Conservation (phyloP, 2,113 vertebrate species). For the Herpailurus yagouaroundi region DNA sequence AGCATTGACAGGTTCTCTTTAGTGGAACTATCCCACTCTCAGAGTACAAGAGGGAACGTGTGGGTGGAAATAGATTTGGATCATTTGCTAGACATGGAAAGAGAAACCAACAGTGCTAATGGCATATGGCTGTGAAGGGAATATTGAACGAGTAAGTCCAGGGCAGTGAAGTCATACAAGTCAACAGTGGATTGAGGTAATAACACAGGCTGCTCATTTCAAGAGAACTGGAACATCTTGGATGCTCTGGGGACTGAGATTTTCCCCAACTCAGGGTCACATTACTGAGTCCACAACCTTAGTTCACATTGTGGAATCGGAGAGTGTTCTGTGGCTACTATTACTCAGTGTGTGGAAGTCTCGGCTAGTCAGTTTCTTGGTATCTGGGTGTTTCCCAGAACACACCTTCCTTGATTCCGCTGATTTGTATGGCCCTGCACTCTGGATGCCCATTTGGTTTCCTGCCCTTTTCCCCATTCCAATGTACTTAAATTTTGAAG, state of each 20-base stretch:
- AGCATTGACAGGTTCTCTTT: conserved; percentile 69
- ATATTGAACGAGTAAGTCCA: conserved; percentile 7
- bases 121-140: conserved; percentile 4
- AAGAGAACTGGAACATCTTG: not conserved
- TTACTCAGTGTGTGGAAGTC: not conserved
- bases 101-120: conserved; percentile 33
- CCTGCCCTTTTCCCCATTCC: not conserved
- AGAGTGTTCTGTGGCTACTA: not conserved
- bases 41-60: conserved; percentile 51
- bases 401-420: not conserved
- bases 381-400: not conserved
- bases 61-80: conserved; percentile 70
- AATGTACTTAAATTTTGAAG: not conserved
- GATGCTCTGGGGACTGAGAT: not conserved
- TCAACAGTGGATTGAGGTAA: not conserved
- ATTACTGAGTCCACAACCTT: not conserved
- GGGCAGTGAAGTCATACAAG: conserved; percentile 28
- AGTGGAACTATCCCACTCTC: conserved; percentile 58
- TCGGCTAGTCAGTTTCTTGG: not conserved
- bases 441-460: not conserved
- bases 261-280: not conserved
- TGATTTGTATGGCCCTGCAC: not conserved
- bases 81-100: conserved; percentile 62
- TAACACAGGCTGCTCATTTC: not conserved
- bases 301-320: not conserved